phyloP scores from a whole-genome alignment of 2,888 invertebrate genomes.

The Pammene aurita region DNA sequence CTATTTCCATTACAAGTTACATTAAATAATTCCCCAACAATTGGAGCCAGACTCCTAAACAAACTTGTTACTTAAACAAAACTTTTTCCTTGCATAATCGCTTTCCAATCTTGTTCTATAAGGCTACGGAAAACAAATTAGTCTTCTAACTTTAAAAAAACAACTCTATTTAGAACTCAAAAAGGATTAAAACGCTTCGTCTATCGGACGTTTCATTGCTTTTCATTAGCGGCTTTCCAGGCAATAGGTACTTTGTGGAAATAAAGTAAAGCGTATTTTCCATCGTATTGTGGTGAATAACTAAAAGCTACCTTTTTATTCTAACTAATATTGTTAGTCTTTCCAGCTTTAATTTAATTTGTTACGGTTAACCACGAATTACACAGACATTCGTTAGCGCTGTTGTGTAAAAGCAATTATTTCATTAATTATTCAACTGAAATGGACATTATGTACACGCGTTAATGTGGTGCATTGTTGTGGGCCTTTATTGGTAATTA shows the following conservation, averaged over 20 bases:
- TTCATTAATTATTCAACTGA: background rate
- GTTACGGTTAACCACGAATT: background rate
- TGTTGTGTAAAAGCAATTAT: background rate
- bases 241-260: slow-evolving; percentile 18
- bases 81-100: slow-evolving; percentile 35
- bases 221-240: slow-evolving; percentile 29
- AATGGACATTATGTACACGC: background rate
- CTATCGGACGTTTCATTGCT: slow-evolving; percentile 15
- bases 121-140: slow-evolving; percentile 32
- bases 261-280: slow-evolving; percentile 8
- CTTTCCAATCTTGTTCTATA: slow-evolving; percentile 33
- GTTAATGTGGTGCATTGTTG: background rate
- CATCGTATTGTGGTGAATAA: slow-evolving; percentile 24
- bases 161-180: background rate
- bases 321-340: background rate
- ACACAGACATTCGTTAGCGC: background rate
- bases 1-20: background rate
- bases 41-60: slow-evolving; percentile 15
- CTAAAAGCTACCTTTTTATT: background rate
- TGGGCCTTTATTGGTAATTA: background rate
- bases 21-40: slow-evolving; percentile 6
- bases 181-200: background rate
- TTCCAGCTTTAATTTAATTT: background rate
- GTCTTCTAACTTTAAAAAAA: background rate
- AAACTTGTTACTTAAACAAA: slow-evolving; percentile 39